These are phyloP conservation scores for Babyrousa celebensis DNA, from an alignment of 2,797 vertebrate species.

Conservation along the genomic window DNA sequence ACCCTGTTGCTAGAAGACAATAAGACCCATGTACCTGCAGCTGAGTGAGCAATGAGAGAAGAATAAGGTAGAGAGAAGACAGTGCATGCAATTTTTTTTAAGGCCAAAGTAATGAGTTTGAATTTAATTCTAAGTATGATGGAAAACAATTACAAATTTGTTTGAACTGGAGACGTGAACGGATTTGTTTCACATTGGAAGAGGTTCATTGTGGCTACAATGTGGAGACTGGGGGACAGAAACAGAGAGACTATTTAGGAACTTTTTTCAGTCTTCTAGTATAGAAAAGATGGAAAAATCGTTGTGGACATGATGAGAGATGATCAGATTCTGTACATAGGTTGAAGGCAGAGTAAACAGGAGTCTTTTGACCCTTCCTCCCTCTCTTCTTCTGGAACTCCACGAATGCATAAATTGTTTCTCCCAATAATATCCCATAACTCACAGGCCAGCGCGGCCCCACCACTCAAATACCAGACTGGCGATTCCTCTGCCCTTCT, in stretches of 20 bases:
- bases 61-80: neutral
- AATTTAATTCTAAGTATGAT: neutral
- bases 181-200: neutral
- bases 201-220: neutral
- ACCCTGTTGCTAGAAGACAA: neutral
- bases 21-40: neutral
- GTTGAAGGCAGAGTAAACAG: neutral
- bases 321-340: neutral
- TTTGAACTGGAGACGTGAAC: neutral
- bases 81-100: neutral
- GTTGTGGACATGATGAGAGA: neutral
- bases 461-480: neutral
- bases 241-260: neutral
- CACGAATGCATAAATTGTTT: neutral
- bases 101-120: neutral
- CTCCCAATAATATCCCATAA: neutral
- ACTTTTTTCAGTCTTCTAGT: neutral
- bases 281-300: neutral
- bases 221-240: neutral
- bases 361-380: neutral
- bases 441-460: fast-evolving
- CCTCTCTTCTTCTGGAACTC: neutral
- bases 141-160: neutral
- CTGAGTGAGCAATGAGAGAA: neutral
- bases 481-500: neutral